Base-by-base conservation (phyloP, 92 coral and sea anemone genomes). In the Diadumene lineata region DNA sequence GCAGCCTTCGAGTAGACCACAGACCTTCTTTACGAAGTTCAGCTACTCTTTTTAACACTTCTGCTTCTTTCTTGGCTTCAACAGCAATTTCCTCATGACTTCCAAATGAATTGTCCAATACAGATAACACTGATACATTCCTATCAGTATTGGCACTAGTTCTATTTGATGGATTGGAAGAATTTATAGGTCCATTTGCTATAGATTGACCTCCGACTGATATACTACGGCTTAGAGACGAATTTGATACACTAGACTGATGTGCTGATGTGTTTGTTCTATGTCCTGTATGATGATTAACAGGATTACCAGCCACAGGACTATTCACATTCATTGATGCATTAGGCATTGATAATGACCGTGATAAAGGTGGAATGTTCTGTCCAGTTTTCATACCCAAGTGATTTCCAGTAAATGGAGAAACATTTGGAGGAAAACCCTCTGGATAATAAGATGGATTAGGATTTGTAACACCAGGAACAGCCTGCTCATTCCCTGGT, bases 1-100 rank as follows among this genome's bases (percentile, higher is more conserved):
- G 99, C 32, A 96, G 87, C 31, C 99, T 66, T 43, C 84, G 48
- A 28, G 86, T 65, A 50, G 97, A 79, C 99, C 99, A 96, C n/a
- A 96, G 68, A 13, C 99, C 99, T 48, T 96, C 99, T 81, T 96
- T 96, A n/a, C 99, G 84, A 27, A 96, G 81, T 66, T 96, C 99
- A 43, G 88, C 78, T 23, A 96, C 92, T 65, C 93, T 88, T 82
- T 96, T 96, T 66, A 92, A 69, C 15, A 96, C 97, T 61, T 96
- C 99, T 56, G 97, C 99, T 44, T 96, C 99, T 43, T 82, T 85
- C 60, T 91, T 92, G 31, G 99, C 99, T 69, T 92, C 99, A 50
- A 96, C 79, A 32, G 90, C 92, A 57, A 96, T 96, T 66, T 92
- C 99, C 67, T 96, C 99, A 32, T 84, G 90, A 56, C 96, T 86